Evolutionary conservation across 37 sponge, comb jelly and placozoan genomes (phyloP).

Genomic region (Axinella damicornis): DNA sequence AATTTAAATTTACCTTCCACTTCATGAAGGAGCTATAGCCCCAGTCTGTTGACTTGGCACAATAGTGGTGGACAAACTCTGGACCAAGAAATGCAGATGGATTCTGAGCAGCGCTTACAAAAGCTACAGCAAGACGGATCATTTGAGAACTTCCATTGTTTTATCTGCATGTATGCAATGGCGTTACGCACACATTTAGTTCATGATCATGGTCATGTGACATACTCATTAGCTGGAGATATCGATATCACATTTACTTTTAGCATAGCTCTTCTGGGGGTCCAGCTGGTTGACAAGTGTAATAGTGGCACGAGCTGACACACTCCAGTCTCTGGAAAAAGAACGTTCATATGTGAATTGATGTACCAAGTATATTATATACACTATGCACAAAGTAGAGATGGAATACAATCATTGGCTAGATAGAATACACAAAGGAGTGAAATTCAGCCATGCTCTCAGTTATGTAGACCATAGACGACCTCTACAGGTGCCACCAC

Average conservation of each 20-base stretch:
- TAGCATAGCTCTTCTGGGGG: slow-evolving; percentile 35
- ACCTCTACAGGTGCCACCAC: no score
- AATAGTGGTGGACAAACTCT: slow-evolving; percentile 43
- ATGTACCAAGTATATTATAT: not conserved
- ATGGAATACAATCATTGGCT: no score
- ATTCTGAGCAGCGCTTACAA: no score
- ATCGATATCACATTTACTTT: slow-evolving; percentile 10
- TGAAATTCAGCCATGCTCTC: no score
- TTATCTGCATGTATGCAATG: not conserved
- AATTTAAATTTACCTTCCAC: slow-evolving; percentile 24
- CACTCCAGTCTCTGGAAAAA: slow-evolving; percentile 8
- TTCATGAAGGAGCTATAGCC: slow-evolving; percentile 42
- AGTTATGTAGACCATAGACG: no score
- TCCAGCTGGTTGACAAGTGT: slow-evolving; percentile 20
- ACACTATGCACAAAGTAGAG: no score
- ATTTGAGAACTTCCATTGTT: not conserved
- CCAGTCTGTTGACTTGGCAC: slow-evolving; percentile 30
- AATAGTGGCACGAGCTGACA: not conserved
- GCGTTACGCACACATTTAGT: not conserved
- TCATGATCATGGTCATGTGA: no score
- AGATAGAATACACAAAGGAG: no score
- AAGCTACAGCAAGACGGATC: no score
- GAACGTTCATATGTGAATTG: not conserved
- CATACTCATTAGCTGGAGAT: no score
- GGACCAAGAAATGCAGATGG: not conserved